These are phyloP conservation scores for Megaceryle alcyon DNA, from an alignment of 2,797 vertebrate genomes.

Conservation along the genomic window DNA sequence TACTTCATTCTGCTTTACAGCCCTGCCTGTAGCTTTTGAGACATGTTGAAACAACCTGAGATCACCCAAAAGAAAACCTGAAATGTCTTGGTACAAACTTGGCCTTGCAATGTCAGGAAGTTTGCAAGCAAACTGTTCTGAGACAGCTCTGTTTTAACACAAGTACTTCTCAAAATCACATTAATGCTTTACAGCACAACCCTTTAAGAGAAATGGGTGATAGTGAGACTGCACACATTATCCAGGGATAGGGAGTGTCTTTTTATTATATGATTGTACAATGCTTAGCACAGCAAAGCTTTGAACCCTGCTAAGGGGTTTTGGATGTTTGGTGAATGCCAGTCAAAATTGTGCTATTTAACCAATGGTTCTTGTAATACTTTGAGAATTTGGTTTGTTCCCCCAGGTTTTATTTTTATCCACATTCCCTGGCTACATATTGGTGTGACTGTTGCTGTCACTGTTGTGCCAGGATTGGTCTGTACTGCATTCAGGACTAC, in stretches of 20 bases:
- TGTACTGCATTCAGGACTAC: background rate
- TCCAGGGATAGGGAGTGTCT: background rate
- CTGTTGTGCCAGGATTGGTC: background rate
- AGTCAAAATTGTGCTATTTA: background rate
- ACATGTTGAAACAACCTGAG: background rate
- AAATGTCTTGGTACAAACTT: background rate
- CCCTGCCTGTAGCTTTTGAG: background rate
- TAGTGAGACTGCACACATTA: background rate
- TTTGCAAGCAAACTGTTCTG: background rate
- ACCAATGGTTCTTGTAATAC: background rate
- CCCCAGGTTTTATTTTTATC: constrained; percentile 29
- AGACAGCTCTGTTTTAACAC: background rate
- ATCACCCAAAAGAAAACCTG: background rate
- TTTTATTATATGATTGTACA: background rate
- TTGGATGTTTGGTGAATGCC: background rate
- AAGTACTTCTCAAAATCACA: background rate
- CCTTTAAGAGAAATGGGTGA: background rate
- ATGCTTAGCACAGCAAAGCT: background rate
- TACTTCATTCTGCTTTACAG: background rate
- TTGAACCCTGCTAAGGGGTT: background rate
- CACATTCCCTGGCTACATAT: background rate
- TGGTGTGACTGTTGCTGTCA: background rate
- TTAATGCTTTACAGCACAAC: background rate
- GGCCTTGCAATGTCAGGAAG: background rate
- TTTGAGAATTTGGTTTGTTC: constrained; percentile 12